phyloP scores from a whole-genome alignment of 64 coral and sea anemone species.

The Hydrozoanthus tunicans region DNA sequence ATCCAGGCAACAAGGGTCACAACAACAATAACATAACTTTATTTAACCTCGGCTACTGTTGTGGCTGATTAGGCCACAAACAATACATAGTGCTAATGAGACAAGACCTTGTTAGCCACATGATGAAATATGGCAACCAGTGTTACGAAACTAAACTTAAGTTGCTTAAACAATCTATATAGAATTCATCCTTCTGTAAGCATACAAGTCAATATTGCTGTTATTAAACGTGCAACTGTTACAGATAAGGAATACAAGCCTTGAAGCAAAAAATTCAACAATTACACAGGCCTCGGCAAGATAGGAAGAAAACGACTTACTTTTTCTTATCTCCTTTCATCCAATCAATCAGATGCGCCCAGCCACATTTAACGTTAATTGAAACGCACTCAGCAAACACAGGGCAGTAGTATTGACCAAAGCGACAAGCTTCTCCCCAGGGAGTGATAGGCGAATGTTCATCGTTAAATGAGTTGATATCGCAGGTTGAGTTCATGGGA shows the following conservation, averaged over 20 bases:
- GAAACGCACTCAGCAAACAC: conserved; percentile 28
- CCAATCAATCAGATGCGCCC: conserved; percentile 21
- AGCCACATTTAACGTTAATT: conserved; percentile 23
- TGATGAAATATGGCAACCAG: no score
- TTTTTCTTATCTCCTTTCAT: conserved; percentile 24
- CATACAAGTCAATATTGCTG: no score
- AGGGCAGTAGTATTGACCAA: conserved; percentile 41
- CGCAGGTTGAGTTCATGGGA: conserved; percentile 7
- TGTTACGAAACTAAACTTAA: no score
- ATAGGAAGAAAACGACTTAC: not conserved
- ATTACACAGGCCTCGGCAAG: not conserved
- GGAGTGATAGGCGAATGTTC: conserved; percentile 27
- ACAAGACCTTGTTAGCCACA: no score
- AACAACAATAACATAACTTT: no score
- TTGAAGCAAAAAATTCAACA: not conserved
- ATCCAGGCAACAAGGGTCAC: no score
- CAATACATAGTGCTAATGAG: no score
- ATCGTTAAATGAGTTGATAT: conserved; percentile 15
- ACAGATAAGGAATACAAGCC: not conserved
- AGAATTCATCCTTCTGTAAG: no score
- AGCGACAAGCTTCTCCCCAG: conserved; percentile 46
- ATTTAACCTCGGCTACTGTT: no score
- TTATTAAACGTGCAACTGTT: no score
- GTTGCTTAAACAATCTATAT: no score
- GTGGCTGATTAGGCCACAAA: no score